Base-by-base conservation (phyloP, 2,888 invertebrate genomes). In the Troilus luridus region DNA sequence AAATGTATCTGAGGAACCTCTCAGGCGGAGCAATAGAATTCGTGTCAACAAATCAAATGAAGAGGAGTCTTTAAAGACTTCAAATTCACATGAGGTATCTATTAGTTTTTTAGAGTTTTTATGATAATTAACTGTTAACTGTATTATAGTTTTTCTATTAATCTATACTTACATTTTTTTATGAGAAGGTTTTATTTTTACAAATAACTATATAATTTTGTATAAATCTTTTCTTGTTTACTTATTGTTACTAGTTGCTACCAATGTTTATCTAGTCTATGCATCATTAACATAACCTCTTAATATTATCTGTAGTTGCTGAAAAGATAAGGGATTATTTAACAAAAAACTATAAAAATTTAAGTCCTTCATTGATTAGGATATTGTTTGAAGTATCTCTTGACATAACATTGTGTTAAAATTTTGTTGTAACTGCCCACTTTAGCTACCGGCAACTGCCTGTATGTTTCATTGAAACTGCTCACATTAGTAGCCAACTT, bases 1-100 rank as follows among this genome's bases (percentile, higher is more conserved):
- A 21, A 62, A 21, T 54, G 54, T 12, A n/a, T 60, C 85, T 85
- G 90, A 90, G 17, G 90, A 90, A 64, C 88, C 90, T 19, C 27
- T 59, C 12, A 90, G 90, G 54, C 54, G 90, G 17, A 90, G 90
- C 81, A 90, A 24, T 88, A 58, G 90, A 88, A 90, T 90, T n/a
- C 90, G 90, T 85, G 88, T 85, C 9, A 90, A 90, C 27, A 90
- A 56, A 59, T 90, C 81, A 41, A 90, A 58, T 54, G 90, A 90
- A 11, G 90, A 90, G 27, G 90, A 90, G 0, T 41, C 62, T 41
- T n/a, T n/a, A 2, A 90, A 90, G 81, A 62, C 62, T 62, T 24
- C 60, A 3, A 60, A 17, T 41, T 27, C 54, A 21, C 19, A 64
- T 7, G 90, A 90, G 90, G 90, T 90, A 90, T 62, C 27, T 62